Evolutionary conservation across 2,888 invertebrate species (phyloP).

Genomic region (Leptothorax acervorum): DNA sequence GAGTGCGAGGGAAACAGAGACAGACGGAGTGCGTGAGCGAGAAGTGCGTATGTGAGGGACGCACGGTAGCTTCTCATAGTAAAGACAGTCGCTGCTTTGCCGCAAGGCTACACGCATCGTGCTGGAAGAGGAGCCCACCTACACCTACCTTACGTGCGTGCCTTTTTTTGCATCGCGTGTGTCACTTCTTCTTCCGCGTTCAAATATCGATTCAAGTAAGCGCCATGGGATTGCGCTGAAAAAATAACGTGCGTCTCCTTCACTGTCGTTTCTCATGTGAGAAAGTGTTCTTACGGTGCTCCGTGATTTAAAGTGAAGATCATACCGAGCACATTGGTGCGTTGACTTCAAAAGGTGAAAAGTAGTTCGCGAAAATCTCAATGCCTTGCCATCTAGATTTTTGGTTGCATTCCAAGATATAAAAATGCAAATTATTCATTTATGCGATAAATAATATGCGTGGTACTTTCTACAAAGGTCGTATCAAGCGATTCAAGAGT

Average conservation of each 20-base stretch:
- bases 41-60: slow-evolving; percentile 66
- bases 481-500: background rate
- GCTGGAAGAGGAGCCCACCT: slow-evolving; percentile 58
- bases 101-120: slow-evolving; percentile 77
- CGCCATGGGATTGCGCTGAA: background rate
- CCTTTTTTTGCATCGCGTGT: slow-evolving; percentile 3
- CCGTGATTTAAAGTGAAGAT: background rate
- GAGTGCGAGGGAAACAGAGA: slow-evolving; percentile 31
- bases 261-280: background rate
- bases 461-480: background rate
- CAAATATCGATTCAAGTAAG: background rate
- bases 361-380: background rate
- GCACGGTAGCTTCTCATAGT: slow-evolving; percentile 74
- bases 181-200: slow-evolving; percentile 19
- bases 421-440: background rate
- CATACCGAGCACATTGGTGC: background rate
- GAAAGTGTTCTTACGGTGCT: background rate
- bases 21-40: slow-evolving; percentile 63
- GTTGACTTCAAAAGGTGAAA: background rate
- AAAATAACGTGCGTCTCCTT: background rate
- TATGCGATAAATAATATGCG: background rate
- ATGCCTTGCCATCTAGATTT: background rate
- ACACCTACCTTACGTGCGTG: slow-evolving; percentile 47
- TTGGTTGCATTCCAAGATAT: background rate
- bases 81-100: slow-evolving; percentile 79